Evolutionary conservation across 2,797 vertebrate genomes (phyloP).

Genomic region (Ciconia nigra): DNA sequence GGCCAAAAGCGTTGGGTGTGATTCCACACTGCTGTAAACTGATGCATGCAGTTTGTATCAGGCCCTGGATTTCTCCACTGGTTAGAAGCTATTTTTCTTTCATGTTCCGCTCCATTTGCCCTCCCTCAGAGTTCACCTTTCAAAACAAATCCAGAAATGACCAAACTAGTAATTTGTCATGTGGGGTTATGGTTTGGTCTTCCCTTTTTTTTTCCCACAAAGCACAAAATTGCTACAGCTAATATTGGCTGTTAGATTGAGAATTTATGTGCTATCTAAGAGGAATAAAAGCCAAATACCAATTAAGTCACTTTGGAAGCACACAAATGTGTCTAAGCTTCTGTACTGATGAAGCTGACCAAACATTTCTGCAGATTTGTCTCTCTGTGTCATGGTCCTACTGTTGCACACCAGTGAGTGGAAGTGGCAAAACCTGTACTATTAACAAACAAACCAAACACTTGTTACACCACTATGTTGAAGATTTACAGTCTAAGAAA

Average conservation of each 20-base stretch:
- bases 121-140: conserved; percentile 3
- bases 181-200: background rate
- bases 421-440: background rate
- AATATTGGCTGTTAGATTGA: background rate
- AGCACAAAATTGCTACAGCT: conserved; percentile 2
- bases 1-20: background rate
- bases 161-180: background rate
- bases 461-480: background rate
- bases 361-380: conserved; percentile 20
- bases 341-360: conserved; percentile 43
- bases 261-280: conserved; percentile 33
- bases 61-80: conserved; percentile 8
- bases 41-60: background rate
- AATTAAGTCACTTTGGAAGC: conserved; percentile 57
- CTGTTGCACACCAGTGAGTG: background rate
- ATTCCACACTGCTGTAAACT: background rate
- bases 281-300: conserved; percentile 62
- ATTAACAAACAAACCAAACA: background rate
- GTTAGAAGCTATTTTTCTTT: conserved; percentile 51
- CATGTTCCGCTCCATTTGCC: background rate
- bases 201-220: background rate
- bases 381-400: background rate
- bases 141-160: background rate
- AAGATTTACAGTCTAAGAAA: background rate
- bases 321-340: conserved; percentile 38